These are phyloP conservation scores for Polietes domitor DNA, from an alignment of 2,888 invertebrate species.

Conservation along the genomic window DNA sequence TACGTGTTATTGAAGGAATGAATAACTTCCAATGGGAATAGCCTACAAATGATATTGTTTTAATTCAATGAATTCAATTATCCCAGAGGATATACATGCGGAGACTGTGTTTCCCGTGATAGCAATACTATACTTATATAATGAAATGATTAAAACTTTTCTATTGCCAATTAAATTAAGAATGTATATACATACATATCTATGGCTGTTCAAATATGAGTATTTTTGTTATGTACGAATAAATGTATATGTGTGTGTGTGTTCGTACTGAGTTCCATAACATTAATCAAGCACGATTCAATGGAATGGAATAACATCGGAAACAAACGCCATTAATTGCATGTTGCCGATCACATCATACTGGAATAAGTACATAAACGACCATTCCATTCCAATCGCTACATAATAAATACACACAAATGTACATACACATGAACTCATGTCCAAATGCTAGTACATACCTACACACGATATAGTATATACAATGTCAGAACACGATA, in stretches of 20 bases:
- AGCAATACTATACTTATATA: background rate
- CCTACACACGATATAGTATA: background rate
- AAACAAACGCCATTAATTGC: constrained; percentile 31
- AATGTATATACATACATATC: background rate
- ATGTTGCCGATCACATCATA: constrained; percentile 7
- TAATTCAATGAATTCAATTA: constrained; percentile 1
- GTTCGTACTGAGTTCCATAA: background rate
- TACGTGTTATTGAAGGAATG: too few species aligned
- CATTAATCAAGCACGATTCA: constrained; percentile 25
- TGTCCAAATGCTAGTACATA: background rate
- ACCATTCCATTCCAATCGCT: background rate
- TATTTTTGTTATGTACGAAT: background rate
- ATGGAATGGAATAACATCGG: constrained; percentile 7
- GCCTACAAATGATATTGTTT: background rate
- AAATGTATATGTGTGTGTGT: background rate
- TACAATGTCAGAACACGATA: constrained; percentile 7
- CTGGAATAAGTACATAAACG: background rate
- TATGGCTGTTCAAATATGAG: too few species aligned
- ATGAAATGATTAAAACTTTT: constrained; percentile 6
- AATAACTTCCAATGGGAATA: constrained; percentile 2
- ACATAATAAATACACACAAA: background rate
- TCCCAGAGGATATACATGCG: background rate
- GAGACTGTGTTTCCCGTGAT: background rate
- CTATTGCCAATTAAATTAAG: background rate
- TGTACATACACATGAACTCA: background rate